These are phyloP conservation scores for Pachycephus smyrnensis DNA, from an alignment of 2,888 invertebrate genomes.

Conservation along the genomic window DNA sequence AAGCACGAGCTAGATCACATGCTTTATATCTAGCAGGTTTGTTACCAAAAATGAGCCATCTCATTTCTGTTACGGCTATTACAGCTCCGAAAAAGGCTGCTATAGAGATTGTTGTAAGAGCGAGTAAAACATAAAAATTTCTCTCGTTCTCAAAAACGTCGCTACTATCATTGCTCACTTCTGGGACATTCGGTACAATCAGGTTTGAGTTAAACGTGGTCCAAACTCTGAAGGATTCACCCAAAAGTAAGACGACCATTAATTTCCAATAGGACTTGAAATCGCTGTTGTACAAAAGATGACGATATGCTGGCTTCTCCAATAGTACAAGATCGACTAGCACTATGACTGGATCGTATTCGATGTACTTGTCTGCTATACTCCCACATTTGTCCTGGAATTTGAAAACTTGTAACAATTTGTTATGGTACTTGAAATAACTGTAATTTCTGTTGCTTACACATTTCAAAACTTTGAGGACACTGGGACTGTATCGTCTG, in stretches of 20 bases:
- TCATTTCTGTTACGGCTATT: slow-evolving; percentile 51
- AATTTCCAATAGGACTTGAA: slow-evolving; percentile 86
- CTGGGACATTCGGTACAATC: not conserved
- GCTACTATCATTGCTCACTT: slow-evolving; percentile 10
- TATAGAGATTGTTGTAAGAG: slow-evolving; percentile 52
- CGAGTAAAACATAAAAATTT: slow-evolving; percentile 57
- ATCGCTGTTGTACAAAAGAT: slow-evolving; percentile 84
- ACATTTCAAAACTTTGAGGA: slow-evolving; percentile 80
- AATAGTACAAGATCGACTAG: slow-evolving; percentile 87
- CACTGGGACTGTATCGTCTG: slow-evolving; percentile 78
- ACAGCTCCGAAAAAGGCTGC: slow-evolving; percentile 47
- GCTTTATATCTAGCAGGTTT: slow-evolving; percentile 48
- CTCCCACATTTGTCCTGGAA: slow-evolving; percentile 80
- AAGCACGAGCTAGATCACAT: slow-evolving; percentile 47
- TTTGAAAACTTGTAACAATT: slow-evolving; percentile 21
- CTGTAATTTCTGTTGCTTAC: slow-evolving; percentile 68
- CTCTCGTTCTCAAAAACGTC: slow-evolving; percentile 49
- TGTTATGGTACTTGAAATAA: not conserved
- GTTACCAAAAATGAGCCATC: slow-evolving; percentile 43
- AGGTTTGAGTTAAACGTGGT: slow-evolving; percentile 34
- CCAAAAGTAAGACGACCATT: slow-evolving; percentile 79
- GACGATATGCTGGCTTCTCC: slow-evolving; percentile 85
- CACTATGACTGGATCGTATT: slow-evolving; percentile 90
- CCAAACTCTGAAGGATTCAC: slow-evolving; percentile 86
- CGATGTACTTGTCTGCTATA: slow-evolving; percentile 89